Conservation (phyloP, 2,113 vertebrate genomes). For the Passer montanus region DNA sequence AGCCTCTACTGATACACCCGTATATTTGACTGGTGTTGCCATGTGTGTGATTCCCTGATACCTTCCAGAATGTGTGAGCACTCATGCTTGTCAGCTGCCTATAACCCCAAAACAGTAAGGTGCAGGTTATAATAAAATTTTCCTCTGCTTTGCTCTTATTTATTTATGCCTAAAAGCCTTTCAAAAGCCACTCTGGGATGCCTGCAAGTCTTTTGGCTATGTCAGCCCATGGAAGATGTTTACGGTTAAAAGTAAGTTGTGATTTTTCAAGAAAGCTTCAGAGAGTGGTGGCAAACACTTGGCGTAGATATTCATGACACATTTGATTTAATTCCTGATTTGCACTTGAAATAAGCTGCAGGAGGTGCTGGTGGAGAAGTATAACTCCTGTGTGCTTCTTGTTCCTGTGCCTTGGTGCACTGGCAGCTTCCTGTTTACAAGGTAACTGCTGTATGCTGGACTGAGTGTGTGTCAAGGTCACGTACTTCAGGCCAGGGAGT, state of each 20-base stretch:
- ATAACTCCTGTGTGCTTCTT: neutral
- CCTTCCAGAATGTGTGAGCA: neutral
- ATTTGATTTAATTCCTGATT: neutral
- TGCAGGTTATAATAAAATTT: neutral
- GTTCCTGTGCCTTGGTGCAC: neutral
- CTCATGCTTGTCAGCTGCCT: neutral
- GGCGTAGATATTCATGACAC: neutral
- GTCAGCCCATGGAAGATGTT: neutral
- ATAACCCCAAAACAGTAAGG: neutral
- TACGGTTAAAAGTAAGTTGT: neutral
- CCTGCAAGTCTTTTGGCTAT: neutral
- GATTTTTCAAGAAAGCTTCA: neutral
- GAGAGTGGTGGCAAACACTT: neutral
- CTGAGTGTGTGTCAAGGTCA: neutral
- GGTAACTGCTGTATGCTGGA: neutral
- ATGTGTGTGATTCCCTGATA: neutral
- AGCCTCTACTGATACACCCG: neutral
- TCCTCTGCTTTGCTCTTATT: neutral
- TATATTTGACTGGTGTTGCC: neutral
- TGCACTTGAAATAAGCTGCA: neutral
- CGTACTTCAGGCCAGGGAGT: neutral
- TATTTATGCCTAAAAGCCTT: neutral
- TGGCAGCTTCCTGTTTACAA: constrained; percentile 51
- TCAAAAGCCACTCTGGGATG: neutral
- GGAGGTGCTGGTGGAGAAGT: neutral